A percentile compares a stretch with the other conserved stretches of the same genome.
These are phyloP conservation scores for Drosophila nigricruria DNA, from an alignment of 2,888 invertebrate species.

Conservation along the genomic window DNA sequence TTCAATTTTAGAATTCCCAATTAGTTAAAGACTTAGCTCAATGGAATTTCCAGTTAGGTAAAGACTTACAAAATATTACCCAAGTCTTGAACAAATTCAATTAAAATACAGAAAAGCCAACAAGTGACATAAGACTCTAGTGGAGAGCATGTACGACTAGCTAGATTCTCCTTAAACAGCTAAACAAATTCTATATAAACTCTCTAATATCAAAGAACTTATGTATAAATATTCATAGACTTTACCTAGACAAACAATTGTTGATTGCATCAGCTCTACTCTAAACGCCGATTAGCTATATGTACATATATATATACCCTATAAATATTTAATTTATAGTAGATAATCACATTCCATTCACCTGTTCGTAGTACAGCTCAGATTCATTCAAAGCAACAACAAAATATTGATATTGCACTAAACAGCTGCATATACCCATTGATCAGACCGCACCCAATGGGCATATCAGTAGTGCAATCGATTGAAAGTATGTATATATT, in stretches of 20 bases:
- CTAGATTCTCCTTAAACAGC: not conserved
- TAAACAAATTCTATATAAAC: not conserved
- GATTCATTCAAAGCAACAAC: not conserved
- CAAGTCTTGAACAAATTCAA: not conserved
- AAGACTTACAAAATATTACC: not conserved
- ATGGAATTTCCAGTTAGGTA: constrained; percentile 1
- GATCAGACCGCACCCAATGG: not conserved
- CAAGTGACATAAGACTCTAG: no score
- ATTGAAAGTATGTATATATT: constrained; percentile 2
- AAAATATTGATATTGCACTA: not conserved
- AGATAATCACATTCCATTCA: constrained; percentile 4
- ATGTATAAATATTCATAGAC: not conserved
- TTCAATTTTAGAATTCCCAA: constrained; percentile 6
- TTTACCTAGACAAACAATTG: not conserved
- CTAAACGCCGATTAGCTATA: not conserved
- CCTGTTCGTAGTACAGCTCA: not conserved
- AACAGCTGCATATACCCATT: constrained; percentile 19
- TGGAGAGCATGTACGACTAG: not conserved
- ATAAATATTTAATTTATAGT: not conserved
- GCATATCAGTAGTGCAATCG: constrained; percentile 31
- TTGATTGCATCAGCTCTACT: not conserved
- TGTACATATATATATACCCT: not conserved
- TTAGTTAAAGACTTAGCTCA: not conserved
- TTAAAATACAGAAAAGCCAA: not conserved
- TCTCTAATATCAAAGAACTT: not conserved